Base-by-base conservation (phyloP, 2,888 invertebrate genomes). In the Pseudoips prasinana region DNA sequence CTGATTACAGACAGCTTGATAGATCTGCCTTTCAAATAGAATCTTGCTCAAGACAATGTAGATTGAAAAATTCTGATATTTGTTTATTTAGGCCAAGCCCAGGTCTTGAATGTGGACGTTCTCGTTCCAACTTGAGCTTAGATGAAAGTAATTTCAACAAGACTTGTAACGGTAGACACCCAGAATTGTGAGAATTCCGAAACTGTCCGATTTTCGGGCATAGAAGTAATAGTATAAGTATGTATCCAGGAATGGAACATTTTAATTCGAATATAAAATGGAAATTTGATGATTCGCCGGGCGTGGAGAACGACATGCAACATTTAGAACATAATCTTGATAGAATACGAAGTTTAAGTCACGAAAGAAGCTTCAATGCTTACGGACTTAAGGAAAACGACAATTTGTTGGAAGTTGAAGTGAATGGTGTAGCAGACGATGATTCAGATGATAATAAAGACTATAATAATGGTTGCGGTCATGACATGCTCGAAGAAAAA, bases 151-250 rank as follows among this genome's bases (percentile, higher is more conserved):
- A 87, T 36, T 87, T 88, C 65, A 82, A 73, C 62, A 89, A 88
- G 57, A 65, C 67, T 22, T 89, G 89, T 61, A 89, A 87, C 39
- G 84, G 86, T 9, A 67, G 89, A 43, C 88, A 88, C 53, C 86
- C 87, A 31, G 89, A 89, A 49, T 89, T 89, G 89, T 89, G 89
- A 89, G 89, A 89, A 50, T 89, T 73, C 68, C 83, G 80, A 62
- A 85, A 84, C 54, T 88, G 88, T 64, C 88, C 87, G 83, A 79
- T 87, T 46, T 82, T 85, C 80, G 89, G 89, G 75, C 88, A 88
- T 60, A 87, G 88, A 78, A 89, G 89, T 53, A 88, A 88, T 78
- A 89, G 89, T 55, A 71, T 88, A 69, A 77, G 85, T 26, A 73
- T 87, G 58, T 88, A 86, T 55, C 85, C 88, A 3, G 82, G 84